A percentile compares a stretch with the other conserved stretches of the same genome.
Conservation (phyloP, 37 sponge, comb jelly and placozoan species). For the Geodia barretti region DNA sequence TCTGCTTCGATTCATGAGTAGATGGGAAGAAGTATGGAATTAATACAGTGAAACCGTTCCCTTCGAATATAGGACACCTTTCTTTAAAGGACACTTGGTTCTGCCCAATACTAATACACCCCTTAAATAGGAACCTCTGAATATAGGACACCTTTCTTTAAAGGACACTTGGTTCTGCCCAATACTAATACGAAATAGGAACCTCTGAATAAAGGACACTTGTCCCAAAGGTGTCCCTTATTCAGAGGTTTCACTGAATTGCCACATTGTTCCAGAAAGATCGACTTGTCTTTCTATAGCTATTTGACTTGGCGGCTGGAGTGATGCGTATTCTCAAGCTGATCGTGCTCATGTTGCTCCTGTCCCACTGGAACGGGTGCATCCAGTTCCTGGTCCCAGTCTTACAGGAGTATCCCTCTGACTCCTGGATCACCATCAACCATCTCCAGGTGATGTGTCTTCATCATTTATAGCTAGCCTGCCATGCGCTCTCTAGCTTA, state of each 20-base stretch:
- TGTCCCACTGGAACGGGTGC: conserved; percentile 68
- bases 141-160: too few relatives aligned
- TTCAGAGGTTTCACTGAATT: too few relatives aligned
- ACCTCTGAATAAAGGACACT: neutral
- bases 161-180: too few relatives aligned
- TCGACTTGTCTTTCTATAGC: neutral
- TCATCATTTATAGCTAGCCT: too few relatives aligned
- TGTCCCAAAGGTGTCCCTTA: too few relatives aligned
- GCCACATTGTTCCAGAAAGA: too few relatives aligned
- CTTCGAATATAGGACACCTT: too few relatives aligned
- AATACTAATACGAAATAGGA: neutral
- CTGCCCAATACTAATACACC: too few relatives aligned
- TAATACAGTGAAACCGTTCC: too few relatives aligned
- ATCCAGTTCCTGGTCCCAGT: conserved; percentile 61
- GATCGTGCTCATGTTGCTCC: conserved; percentile 47
- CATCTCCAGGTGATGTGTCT: conserved; percentile 38
- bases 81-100: too few relatives aligned
- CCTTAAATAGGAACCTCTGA: too few relatives aligned
- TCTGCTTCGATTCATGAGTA: conserved; percentile 32
- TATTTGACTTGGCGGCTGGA: neutral
- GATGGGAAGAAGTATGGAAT: conserved; percentile 60
- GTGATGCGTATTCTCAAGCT: conserved; percentile 46
- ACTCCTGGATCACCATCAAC: conserved; percentile 68
- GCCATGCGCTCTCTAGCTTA: too few relatives aligned
- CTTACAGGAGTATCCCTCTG: conserved; percentile 47